A percentile compares a stretch with the other conserved stretches of the same genome.
phyloP scores from a whole-genome alignment of 2,113 vertebrate genomes.

The Melanostigma gelatinosum region DNA sequence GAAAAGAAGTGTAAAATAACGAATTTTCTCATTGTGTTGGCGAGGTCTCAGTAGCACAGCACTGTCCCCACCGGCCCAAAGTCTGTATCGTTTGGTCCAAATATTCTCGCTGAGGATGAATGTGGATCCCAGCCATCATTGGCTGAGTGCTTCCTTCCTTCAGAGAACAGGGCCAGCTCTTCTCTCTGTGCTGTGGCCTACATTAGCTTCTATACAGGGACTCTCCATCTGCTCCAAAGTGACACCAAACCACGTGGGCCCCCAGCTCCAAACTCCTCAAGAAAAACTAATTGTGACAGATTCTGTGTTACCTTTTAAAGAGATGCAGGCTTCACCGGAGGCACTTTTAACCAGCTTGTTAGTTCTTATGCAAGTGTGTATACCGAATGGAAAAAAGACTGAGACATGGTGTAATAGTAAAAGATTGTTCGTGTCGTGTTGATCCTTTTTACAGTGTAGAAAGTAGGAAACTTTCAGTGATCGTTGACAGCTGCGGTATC shows the following conservation, averaged over 20 bases:
- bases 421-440: not conserved
- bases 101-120: constrained; percentile 13
- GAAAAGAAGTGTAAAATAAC: not conserved
- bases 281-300: constrained; percentile 45
- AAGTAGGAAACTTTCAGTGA: not conserved
- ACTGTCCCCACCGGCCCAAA: not conserved
- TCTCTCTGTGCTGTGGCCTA: constrained; percentile 66
- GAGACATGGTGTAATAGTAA: not conserved
- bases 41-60: not conserved
- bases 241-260: constrained; percentile 47
- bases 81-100: not conserved
- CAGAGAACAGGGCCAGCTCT: constrained; percentile 62
- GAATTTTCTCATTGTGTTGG: not conserved
- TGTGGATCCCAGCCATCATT: constrained; percentile 5
- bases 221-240: constrained; percentile 53
- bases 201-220: constrained; percentile 60
- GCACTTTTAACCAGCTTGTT: not conserved
- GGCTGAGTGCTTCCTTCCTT: constrained; percentile 28
- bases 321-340: not conserved
- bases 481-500: not conserved
- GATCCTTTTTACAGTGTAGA: not conserved
- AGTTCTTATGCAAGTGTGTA: not conserved
- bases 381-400: not conserved
- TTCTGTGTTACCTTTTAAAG: constrained; percentile 22
- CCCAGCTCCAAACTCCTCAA: constrained; percentile 6